A percentile compares a stretch with the other conserved stretches of the same genome.
Conservation (phyloP, 2,113 vertebrate genomes). For the Saguinus midas region DNA sequence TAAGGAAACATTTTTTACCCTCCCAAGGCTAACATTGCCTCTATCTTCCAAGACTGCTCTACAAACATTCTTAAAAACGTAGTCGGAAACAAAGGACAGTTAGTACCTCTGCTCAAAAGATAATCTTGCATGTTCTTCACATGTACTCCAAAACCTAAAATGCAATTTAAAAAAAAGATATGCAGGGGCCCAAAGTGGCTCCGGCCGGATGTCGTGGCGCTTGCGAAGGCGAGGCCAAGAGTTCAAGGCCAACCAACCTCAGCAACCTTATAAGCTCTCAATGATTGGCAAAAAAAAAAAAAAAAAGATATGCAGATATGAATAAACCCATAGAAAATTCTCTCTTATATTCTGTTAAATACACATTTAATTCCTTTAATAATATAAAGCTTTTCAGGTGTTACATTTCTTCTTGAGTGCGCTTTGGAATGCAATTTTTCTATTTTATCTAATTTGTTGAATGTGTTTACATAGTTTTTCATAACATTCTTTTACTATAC, state of each 20-base stretch:
- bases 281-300: no score
- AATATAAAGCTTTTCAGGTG: not conserved
- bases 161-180: not conserved
- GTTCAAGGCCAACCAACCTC: no score
- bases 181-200: no score
- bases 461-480: not conserved
- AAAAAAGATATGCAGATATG: not conserved
- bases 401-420: not conserved
- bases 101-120: not conserved
- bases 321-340: not conserved
- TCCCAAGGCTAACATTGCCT: not conserved
- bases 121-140: no score
- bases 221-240: no score
- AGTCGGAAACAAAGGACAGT: not conserved
- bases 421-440: not conserved
- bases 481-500: not conserved
- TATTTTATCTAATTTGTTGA: not conserved
- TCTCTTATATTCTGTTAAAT: not conserved
- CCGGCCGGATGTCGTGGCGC: no score
- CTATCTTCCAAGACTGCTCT: not conserved
- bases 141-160: no score
- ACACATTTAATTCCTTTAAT: not conserved
- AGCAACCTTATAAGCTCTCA: no score
- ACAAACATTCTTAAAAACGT: not conserved
- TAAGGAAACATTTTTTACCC: not conserved